Evolutionary conservation across 2,113 vertebrate genomes (phyloP), one percentile per base, ranked within the genome.

Genomic region (Triplophysa siluroides): DNA sequence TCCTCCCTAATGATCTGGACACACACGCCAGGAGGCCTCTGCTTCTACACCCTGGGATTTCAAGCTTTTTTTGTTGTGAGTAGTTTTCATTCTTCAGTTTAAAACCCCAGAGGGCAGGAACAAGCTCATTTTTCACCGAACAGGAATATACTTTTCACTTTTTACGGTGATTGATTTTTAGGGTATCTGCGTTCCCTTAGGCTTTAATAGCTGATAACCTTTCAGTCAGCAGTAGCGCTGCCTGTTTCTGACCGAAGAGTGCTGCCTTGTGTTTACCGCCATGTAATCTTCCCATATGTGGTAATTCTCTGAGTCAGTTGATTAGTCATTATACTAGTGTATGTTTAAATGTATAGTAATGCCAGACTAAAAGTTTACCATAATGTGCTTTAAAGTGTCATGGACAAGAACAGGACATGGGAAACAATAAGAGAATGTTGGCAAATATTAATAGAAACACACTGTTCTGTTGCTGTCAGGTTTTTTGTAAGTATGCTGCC

Each of bases 1-100:
- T 76, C 71, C 56, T 77, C 75, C 75, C 62, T 65, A 52, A 77
- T 54, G 62, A 77, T 77, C 45, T 65, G 75, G 60, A 66, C 62
- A 76, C 24, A 54, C 60, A 76, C 23, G 58, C 58, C 73, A 61
- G 41, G 38, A 75, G 73, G 41, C 73, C 41, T 75, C 21, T 63
- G 21, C 10, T 11, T 75, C 56, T 63, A 63, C 73, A 75, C 68
- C 74, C 41, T 72, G 62, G 8, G 8, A 70, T 64, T 41, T 29
- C 9, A 71, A 60, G 9, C 14, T 78, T 12, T 60, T 79, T 74
- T 63, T 64, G 4, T 41, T 61, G n/a, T 29, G 69, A 75, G 43
- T 45, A 68, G 50, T 77, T 54, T 61, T 21, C 23, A 24, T 78
- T 58, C 68, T 81, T 80, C 63, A 63, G 58, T n/a, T 64, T 67